These are phyloP conservation scores for Odocoileus hemionus DNA, from an alignment of 2,113 vertebrate genomes.

Conservation along the genomic window DNA sequence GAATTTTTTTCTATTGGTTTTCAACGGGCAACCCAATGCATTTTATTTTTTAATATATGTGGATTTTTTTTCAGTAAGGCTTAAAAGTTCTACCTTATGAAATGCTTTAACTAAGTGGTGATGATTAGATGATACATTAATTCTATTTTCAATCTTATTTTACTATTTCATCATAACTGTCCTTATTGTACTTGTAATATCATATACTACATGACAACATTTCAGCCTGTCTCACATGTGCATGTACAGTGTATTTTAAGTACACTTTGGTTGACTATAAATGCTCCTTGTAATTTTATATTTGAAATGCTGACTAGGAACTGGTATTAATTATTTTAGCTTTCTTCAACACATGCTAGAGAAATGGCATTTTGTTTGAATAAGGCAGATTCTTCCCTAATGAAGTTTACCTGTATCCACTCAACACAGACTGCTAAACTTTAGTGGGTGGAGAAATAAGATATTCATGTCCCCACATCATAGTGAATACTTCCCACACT, in stretches of 20 bases:
- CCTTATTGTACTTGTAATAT: background rate
- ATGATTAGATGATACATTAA: background rate
- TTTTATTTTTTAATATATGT: background rate
- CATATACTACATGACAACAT: background rate
- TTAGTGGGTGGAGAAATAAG: background rate
- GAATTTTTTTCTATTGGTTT: background rate
- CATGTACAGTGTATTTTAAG: background rate
- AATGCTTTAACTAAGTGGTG: background rate
- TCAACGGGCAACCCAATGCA: background rate
- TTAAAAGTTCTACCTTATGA: background rate
- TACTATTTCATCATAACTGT: background rate
- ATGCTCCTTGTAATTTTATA: background rate
- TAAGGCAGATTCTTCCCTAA: background rate
- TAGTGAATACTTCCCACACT: background rate
- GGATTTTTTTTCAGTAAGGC: background rate
- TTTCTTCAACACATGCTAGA: background rate
- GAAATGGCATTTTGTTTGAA: background rate
- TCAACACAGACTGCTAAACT: background rate
- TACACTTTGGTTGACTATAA: background rate
- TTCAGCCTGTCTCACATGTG: background rate
- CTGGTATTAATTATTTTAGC: background rate
- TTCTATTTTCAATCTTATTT: background rate
- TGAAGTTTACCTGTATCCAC: background rate
- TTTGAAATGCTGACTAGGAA: slow-evolving; percentile 3
- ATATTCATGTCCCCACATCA: background rate